phyloP scores from a whole-genome alignment of 2,113 vertebrate species.

The Sylvietta virens region DNA sequence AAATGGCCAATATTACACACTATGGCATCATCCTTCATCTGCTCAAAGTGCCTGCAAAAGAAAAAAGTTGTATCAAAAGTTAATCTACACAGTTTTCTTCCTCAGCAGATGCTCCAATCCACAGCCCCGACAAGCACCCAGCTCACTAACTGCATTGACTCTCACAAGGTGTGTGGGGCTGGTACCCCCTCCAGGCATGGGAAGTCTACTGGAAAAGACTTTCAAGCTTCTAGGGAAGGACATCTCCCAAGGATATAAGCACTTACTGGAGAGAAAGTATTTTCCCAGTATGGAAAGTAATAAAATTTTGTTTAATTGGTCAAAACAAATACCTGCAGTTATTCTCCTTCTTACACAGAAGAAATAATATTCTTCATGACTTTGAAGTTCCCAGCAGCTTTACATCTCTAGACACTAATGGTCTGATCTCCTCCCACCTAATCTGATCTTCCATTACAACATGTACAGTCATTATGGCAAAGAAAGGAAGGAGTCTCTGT shows the following conservation, averaged over 20 bases:
- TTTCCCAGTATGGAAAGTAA: not conserved
- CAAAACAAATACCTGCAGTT: not conserved
- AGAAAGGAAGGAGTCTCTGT: not conserved
- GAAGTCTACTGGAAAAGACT: not conserved
- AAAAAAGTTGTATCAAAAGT: not conserved
- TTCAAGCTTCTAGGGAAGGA: not conserved
- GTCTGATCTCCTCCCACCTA: not conserved
- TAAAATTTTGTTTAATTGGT: not conserved
- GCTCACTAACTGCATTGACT: not conserved
- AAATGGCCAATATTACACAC: slow-evolving; percentile 98
- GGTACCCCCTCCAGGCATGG: not conserved
- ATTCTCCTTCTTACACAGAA: not conserved
- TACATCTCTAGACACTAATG: not conserved
- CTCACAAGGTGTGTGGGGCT: not conserved
- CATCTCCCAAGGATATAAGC: not conserved
- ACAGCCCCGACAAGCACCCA: not conserved
- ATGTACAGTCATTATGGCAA: not conserved
- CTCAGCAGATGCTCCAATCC: not conserved
- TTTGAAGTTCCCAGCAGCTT: not conserved
- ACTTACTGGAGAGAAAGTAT: not conserved
- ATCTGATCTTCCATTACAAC: not conserved
- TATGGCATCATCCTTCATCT: slow-evolving; percentile 95
- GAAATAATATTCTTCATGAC: not conserved
- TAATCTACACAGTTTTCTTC: not conserved
- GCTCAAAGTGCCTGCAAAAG: slow-evolving; percentile 86